A percentile compares a stretch with the other conserved stretches of the same genome.
Evolutionary conservation across 2,888 invertebrate genomes (phyloP).

Genomic region (Drosophila stalkeri): DNA sequence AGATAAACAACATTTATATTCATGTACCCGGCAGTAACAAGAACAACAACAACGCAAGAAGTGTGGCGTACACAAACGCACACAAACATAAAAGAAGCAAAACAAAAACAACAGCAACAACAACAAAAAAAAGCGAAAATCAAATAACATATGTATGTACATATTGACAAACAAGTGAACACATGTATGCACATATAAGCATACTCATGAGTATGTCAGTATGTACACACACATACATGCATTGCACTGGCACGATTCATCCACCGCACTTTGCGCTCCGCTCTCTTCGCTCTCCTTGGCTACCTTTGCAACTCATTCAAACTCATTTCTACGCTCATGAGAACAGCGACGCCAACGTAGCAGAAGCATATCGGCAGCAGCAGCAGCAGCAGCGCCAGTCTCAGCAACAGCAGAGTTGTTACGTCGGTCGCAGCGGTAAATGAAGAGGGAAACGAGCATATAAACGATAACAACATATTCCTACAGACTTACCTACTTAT

Average conservation of each 20-base stretch:
- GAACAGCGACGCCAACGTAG: conserved; percentile 35
- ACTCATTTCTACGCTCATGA: conserved; percentile 72
- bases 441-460: conserved; percentile 10
- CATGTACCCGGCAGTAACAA: conserved; percentile 71
- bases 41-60: conserved; percentile 55
- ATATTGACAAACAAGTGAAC: conserved; percentile 72
- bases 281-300: conserved; percentile 18
- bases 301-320: conserved; percentile 62
- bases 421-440: conserved; percentile 14
- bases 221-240: conserved; percentile 34
- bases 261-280: conserved; percentile 26
- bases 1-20: conserved; percentile 82
- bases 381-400: conserved; percentile 18
- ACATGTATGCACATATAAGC: conserved; percentile 33
- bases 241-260: conserved; percentile 51
- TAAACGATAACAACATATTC: conserved; percentile 41
- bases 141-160: conserved; percentile 77
- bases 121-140: conserved; percentile 67
- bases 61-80: conserved; percentile 50
- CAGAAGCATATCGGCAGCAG: conserved; percentile 55
- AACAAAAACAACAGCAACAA: conserved; percentile 22
- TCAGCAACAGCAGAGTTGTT: conserved; percentile 28
- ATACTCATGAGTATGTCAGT: conserved; percentile 26
- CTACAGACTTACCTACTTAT: conserved; percentile 14
- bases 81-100: conserved; percentile 49